Base-by-base conservation (phyloP, 1,140 invertebrate genomes). In the Mya arenaria region DNA sequence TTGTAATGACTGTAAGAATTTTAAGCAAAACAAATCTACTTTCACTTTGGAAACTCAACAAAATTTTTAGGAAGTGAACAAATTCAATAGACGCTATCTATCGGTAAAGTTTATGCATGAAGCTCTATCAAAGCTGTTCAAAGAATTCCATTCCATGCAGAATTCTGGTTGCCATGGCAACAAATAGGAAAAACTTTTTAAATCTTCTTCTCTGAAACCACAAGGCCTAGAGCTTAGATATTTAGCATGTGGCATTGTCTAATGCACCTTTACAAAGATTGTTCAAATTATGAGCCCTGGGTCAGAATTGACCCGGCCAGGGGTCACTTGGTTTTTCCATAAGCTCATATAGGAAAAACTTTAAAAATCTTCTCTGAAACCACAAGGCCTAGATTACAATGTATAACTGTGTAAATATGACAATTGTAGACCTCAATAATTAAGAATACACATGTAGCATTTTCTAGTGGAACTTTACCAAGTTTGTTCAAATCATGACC, bases 131-230 rank as follows among this genome's bases (percentile, higher is more conserved):
- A 62, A 62, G 58, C 5, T 28, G 8, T 62, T 62, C 10, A 62
- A 62, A 62, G 58, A 62, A 62, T 62, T 62, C 58, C 25, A 62
- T 62, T 58, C 55, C 6, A n/a, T 8, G 58, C 58, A 62, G 25
- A 62, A 62, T 34, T 62, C 58, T 62, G 58, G 58, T 62, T 62
- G 58, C 58, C 25, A 28, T 62, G 58, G 25, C 58, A 62, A 8
- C 58, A 23, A 62, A 48, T 48, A 48, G n/a, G n/a, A 48, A 48
- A 48, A 48, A 48, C 44, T 48, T 48, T 48, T 13, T 13, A 48
- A 10, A 48, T 48, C 44, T 48, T 48, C 44, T 48, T 48, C 44
- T 48, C 10, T 13, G n/a, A 48, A 48, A 48, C 44, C 44, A 10
- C 10, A 48, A 48, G 44, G n/a, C 10, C 44, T 48, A 48, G 44